Evolutionary conservation across 2,797 vertebrate genomes (phyloP), one percentile per base, ranked within the genome.

Genomic region (Acomys russatus): DNA sequence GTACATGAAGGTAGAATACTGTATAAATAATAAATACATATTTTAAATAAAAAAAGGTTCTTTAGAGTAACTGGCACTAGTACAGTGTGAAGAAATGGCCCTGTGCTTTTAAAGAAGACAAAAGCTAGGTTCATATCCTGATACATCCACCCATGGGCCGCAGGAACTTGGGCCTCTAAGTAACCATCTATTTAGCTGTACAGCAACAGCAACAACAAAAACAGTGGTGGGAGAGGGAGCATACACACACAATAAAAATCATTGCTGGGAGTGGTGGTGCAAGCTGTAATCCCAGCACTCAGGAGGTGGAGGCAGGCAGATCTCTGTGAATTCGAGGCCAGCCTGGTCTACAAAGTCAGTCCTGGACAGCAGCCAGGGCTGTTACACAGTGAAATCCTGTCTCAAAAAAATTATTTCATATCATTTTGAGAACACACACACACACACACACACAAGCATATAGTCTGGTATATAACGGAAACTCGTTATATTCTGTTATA

Each of bases 401-500:
- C 44, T 44, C 44, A 44, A 44, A 44, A 44, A 44, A 92, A 92
- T 64, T 80, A 86, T 83, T 83, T 88, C 22, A 33, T 30, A 51
- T 91, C 35, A 68, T 23, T 92, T 88, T 84, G 80, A 54, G 80
- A 95, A 44, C 44, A 44, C 44, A 44, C 44, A 44, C 44, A 44
- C 44, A 44, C 44, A 44, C 44, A 44, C 44, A 86, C 51, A 64
- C 59, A 28, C 77, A 92, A 88, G 7, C 74, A 76, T 23, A 76
- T 22, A 3, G 74, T 25, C 79, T 61, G n/a, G 9, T 83, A 44
- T 64, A 33, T 78, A 61, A 63, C 3, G 56, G 70, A 83, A 92
- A 94, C 18, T 94, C 68, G 64, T 82, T 82, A 77, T 64, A 77
- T n/a, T 86, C n/a, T 61, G 23, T 92, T 87, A 14, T 82, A 82